These are phyloP conservation scores for Psephotus haematonotus DNA, from an alignment of 2,113 vertebrate species.

Conservation along the genomic window DNA sequence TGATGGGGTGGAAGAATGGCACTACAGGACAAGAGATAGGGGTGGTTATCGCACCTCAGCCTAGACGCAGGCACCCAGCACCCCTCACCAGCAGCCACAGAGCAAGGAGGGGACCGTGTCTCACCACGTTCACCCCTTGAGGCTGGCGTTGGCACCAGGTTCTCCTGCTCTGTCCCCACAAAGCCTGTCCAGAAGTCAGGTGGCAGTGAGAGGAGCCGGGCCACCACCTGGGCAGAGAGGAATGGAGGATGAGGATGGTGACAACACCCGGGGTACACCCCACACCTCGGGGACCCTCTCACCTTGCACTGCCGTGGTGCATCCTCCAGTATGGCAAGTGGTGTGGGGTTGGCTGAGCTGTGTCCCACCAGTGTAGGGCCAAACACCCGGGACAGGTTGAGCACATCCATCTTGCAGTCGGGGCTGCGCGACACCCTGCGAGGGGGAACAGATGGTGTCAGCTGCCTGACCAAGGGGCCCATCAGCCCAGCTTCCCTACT, in stretches of 20 bases:
- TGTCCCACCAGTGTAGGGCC: conserved; percentile 86
- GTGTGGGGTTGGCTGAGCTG: conserved; percentile 76
- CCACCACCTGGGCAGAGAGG: conserved; percentile 75
- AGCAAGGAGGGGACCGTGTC: not conserved
- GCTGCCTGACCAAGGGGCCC: not conserved
- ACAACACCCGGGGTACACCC: fast-evolving
- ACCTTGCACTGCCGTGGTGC: conserved; percentile 82
- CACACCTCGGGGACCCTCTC: fast-evolving
- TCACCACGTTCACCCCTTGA: fast-evolving
- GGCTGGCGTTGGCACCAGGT: not conserved
- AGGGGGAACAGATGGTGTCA: fast-evolving
- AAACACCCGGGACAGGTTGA: conserved; percentile 84
- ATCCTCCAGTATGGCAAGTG: conserved; percentile 81
- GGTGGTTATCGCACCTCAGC: fast-evolving
- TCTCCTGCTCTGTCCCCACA: conserved; percentile 43
- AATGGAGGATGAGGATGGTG: not conserved
- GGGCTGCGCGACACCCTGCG: conserved; percentile 78
- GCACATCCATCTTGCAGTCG: conserved; percentile 81
- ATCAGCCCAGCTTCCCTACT: fast-evolving
- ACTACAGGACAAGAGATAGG: not conserved
- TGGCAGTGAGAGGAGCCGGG: conserved; percentile 75
- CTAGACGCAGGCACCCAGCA: fast-evolving
- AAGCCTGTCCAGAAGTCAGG: conserved; percentile 77
- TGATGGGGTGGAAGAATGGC: conserved; percentile 65
- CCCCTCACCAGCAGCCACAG: not conserved